Evolutionary conservation across 2,797 vertebrate species (phyloP).

Genomic region (Chloroceryle amazona): DNA sequence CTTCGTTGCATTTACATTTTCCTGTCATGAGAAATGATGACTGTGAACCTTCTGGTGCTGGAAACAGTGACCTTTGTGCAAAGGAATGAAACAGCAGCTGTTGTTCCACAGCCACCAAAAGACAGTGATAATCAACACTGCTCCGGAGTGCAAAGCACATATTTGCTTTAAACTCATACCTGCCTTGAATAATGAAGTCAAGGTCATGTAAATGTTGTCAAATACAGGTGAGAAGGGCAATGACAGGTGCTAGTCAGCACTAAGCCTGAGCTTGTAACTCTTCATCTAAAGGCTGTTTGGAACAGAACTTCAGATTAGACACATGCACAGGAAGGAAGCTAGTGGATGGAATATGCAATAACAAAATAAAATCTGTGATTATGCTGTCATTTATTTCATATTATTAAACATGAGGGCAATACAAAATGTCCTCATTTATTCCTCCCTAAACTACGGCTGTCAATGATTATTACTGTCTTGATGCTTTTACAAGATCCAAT

Average conservation of each 20-base stretch:
- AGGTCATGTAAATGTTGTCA: neutral
- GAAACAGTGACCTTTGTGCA: neutral
- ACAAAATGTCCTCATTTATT: constrained; percentile 20
- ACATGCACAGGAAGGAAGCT: neutral
- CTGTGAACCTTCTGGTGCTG: neutral
- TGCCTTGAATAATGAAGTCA: neutral
- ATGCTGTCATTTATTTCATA: constrained; percentile 27
- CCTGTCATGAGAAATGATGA: neutral
- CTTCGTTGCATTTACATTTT: neutral
- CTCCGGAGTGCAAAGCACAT: neutral
- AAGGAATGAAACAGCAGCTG: neutral
- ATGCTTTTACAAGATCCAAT: constrained; percentile 25
- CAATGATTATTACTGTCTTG: constrained; percentile 25
- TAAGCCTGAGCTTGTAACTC: neutral
- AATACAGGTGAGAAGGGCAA: neutral
- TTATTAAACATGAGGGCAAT: constrained; percentile 15
- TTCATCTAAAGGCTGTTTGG: neutral
- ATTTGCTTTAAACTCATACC: neutral
- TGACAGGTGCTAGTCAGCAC: neutral
- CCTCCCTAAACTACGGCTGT: constrained; percentile 27
- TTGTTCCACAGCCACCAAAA: constrained; percentile 1
- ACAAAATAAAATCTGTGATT: constrained; percentile 35
- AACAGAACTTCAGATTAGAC: neutral
- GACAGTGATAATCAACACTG: neutral
- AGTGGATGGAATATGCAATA: neutral